A percentile compares a stretch with the other conserved stretches of the same genome.
These are phyloP conservation scores for Pteropus rufus DNA, from an alignment of 2,797 vertebrate genomes.

Conservation along the genomic window DNA sequence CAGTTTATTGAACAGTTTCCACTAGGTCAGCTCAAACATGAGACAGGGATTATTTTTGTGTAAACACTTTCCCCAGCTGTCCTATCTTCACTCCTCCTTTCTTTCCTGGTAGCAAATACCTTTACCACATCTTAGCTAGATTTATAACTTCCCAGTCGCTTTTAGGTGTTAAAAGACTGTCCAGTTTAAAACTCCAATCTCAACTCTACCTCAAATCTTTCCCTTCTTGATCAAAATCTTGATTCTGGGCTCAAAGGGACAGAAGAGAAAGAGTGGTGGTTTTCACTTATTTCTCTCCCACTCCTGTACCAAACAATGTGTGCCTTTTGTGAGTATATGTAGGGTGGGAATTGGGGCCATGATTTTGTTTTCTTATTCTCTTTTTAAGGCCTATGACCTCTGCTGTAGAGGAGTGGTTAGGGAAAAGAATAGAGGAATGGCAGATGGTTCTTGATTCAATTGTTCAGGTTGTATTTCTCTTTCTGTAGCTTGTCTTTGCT, in stretches of 20 bases:
- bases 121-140: neutral
- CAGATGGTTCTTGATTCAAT: neutral
- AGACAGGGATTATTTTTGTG: slow-evolving; percentile 1
- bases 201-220: neutral
- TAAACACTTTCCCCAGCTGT: neutral
- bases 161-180: neutral
- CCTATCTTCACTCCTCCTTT: neutral
- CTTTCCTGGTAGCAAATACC: neutral
- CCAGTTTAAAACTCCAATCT: neutral
- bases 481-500: neutral
- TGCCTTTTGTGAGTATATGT: neutral
- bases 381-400: neutral
- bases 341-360: neutral
- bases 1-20: neutral
- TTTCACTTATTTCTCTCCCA: neutral
- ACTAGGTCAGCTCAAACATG: neutral
- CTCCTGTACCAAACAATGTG: neutral
- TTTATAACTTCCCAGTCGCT: neutral
- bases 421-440: neutral
- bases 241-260: neutral
- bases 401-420: neutral
- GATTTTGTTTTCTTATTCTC: neutral
- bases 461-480: neutral
- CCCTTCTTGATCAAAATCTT: neutral
- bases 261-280: neutral